These are phyloP conservation scores for Agriopis leucophaearia DNA, from an alignment of 2,888 invertebrate species.

Conservation along the genomic window DNA sequence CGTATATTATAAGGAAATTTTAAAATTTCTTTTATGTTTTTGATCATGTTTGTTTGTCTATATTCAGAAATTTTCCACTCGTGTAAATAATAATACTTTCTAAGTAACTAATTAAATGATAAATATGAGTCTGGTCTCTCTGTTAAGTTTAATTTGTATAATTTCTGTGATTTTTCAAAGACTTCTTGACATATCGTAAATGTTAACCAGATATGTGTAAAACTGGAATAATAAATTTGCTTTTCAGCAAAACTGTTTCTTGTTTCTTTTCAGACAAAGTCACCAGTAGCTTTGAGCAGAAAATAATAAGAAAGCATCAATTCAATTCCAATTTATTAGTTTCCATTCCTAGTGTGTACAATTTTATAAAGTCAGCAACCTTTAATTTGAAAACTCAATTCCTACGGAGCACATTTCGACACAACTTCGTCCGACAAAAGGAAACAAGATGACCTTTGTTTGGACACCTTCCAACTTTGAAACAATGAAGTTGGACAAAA, in stretches of 20 bases:
- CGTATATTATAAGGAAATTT: not conserved
- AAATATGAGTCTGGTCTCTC: slow-evolving; percentile 4
- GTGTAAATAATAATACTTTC: slow-evolving; percentile 25
- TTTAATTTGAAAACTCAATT: slow-evolving; percentile 30
- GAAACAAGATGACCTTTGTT: slow-evolving; percentile 34
- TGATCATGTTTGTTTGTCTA: not conserved
- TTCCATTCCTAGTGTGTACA: not conserved
- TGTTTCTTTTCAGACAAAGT: slow-evolving; percentile 6
- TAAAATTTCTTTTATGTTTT: not conserved
- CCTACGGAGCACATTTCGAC: slow-evolving; percentile 19
- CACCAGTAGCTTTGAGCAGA: not conserved
- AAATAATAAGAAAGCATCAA: not conserved
- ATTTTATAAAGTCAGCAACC: slow-evolving; percentile 21
- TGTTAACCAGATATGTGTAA: slow-evolving; percentile 77
- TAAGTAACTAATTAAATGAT: slow-evolving; percentile 9
- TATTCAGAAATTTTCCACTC: slow-evolving; percentile 1
- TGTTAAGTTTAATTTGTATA: slow-evolving; percentile 44
- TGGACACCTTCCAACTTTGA: slow-evolving; percentile 38
- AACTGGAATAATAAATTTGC: slow-evolving; percentile 79
- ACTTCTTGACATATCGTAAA: slow-evolving; percentile 83
- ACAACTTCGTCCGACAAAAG: slow-evolving; percentile 24
- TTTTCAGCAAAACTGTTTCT: slow-evolving; percentile 68
- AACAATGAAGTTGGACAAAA: slow-evolving; percentile 35
- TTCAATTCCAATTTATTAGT: slow-evolving; percentile 2
- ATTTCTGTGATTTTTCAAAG: slow-evolving; percentile 76